Base-by-base conservation (phyloP, 2,797 vertebrate genomes). In the Lagocephalus sceleratus region DNA sequence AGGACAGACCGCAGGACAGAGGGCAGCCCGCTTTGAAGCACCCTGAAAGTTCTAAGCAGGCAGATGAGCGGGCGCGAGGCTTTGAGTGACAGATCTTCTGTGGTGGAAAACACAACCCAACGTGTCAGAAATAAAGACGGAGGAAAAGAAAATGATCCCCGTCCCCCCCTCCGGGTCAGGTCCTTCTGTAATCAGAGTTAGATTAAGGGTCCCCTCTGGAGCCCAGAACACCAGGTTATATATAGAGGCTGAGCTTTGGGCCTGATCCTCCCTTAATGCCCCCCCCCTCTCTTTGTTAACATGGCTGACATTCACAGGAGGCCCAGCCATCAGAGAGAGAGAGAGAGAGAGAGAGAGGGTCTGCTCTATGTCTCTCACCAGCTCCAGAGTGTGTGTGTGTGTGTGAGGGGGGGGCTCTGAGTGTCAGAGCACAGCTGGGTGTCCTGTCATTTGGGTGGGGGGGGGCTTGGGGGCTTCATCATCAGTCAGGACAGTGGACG, bases 261-360 rank as follows among this genome's bases (percentile, higher is more conserved):
- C 61, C 66, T 87, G 84, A 88, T 85, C 85, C 84, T 79, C 66
- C 61, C 73, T 72, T 85, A 86, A 87, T 73, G 80, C 87, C 79
- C 77, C 63, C 77, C 63, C 12, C 62, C 45, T 70, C 58, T 84
- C 83, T 83, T 79, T 84, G 84, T 83, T 85, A 85, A 68, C 76
- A 81, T 78, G 32, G 21, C 68, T 84, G 84, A 79, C 85, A 84
- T 86, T 85, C 81, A 76, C 72, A 70, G 47, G 39, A 75, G 57
- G 77, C 42, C 40, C 73, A 51, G 19, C 64, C 54, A 52, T 69
- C 61, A 77, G 69, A 55, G 78, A 57, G 57, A 51, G 78, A 57
- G 71, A 70, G 74, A 63, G 57, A 55, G 78, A 57, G 57, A 51
- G 78, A 57, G 71, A 70, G 74, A 63, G 57, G 46, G 69, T 71